phyloP scores from a whole-genome alignment of 2,113 vertebrate genomes.

The Gymnobelideus leadbeateri region DNA sequence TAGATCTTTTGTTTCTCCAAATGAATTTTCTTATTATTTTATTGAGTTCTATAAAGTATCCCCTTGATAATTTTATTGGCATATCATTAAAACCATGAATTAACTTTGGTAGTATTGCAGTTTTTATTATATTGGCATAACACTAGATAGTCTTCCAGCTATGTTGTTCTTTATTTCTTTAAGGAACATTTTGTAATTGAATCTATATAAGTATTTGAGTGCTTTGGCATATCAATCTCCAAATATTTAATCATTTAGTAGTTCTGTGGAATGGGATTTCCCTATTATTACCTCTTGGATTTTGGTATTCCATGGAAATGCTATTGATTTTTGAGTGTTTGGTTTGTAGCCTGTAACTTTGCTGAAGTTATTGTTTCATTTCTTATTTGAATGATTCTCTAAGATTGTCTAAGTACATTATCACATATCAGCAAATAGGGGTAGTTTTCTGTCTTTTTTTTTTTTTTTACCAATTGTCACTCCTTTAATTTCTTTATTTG shows the following conservation, averaged over 20 bases:
- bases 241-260: not conserved
- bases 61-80: not conserved
- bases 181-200: not conserved
- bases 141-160: not conserved
- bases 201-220: not conserved
- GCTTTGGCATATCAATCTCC: not conserved
- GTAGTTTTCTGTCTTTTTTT: not conserved
- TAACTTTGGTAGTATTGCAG: not conserved
- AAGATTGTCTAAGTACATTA: not conserved
- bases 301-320: not conserved
- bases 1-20: slow-evolving; percentile 3
- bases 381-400: not conserved
- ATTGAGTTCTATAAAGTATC: not conserved
- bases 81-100: not conserved
- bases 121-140: not conserved
- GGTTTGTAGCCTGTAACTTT: not conserved
- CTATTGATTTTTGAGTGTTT: not conserved
- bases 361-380: not conserved
- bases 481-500: not conserved
- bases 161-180: not conserved
- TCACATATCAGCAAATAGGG: not conserved
- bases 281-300: not conserved
- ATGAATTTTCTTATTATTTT: slow-evolving; percentile 5
- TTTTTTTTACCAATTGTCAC: not conserved
- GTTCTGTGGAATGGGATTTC: not conserved